Conservation (phyloP, 2,888 invertebrate genomes). For the Diarsia brunnea region DNA sequence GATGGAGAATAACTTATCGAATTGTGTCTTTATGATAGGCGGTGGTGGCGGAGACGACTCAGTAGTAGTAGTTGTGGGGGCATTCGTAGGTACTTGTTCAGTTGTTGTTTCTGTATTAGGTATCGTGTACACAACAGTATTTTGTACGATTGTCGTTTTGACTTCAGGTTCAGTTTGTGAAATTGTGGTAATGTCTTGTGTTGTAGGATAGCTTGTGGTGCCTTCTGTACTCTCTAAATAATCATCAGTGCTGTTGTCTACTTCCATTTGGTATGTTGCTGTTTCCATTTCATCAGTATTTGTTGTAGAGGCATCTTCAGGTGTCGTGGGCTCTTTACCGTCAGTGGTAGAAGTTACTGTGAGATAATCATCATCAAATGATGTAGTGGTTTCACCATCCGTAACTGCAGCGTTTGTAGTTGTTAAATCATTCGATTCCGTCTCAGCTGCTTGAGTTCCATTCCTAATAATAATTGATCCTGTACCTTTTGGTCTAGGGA, state of each 20-base stretch:
- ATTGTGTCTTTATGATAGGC: constrained; percentile 86
- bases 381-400: constrained; percentile 75
- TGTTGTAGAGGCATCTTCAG: constrained; percentile 73
- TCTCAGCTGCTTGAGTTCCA: constrained; percentile 67
- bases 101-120: constrained; percentile 67
- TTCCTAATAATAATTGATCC: constrained; percentile 49
- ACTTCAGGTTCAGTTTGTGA: constrained; percentile 70
- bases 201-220: constrained; percentile 79
- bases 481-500: constrained; percentile 51
- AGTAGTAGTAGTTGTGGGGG: constrained; percentile 69
- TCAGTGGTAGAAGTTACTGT: constrained; percentile 78
- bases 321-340: constrained; percentile 67
- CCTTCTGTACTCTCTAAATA: constrained; percentile 82
- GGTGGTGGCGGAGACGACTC: constrained; percentile 75
- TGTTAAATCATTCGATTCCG: constrained; percentile 72
- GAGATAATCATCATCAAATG: constrained; percentile 83
- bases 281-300: constrained; percentile 78
- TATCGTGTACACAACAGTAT: constrained; percentile 56
- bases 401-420: constrained; percentile 69
- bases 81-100: constrained; percentile 47
- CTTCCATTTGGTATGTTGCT: constrained; percentile 78
- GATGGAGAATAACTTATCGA: constrained; percentile 92
- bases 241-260: constrained; percentile 82
- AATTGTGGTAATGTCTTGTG: constrained; percentile 72
- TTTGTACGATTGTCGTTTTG: constrained; percentile 59